phyloP scores from a whole-genome alignment of 2,797 vertebrate genomes.

The Falco peregrinus region DNA sequence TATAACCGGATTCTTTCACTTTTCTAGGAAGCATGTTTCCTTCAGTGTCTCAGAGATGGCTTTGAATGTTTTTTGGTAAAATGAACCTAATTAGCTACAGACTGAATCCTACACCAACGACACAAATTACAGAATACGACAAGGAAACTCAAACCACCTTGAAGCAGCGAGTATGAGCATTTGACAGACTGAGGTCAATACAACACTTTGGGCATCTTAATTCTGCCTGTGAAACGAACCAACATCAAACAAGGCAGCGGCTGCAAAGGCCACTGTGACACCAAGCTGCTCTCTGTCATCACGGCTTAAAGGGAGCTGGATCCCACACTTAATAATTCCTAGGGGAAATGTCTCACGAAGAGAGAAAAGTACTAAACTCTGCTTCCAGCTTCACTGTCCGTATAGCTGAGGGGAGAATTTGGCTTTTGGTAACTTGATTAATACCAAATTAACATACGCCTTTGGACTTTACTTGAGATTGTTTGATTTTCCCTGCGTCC shows the following conservation, averaged over 20 bases:
- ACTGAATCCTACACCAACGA: neutral
- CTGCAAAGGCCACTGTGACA: slow-evolving; percentile 11
- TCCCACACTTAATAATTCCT: neutral
- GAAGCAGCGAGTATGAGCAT: neutral
- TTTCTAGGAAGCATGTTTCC: neutral
- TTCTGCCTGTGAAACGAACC: neutral
- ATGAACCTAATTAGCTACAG: neutral
- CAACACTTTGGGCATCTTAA: neutral
- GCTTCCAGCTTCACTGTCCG: neutral
- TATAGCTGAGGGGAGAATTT: neutral
- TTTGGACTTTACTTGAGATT: neutral
- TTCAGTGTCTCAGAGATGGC: neutral
- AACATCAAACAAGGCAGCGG: neutral
- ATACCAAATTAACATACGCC: slow-evolving; percentile 20
- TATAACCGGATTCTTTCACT: neutral
- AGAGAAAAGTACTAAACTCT: neutral
- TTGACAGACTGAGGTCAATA: neutral
- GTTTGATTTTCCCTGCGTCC: neutral
- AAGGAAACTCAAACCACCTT: neutral
- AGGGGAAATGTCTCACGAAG: neutral
- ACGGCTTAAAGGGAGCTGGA: neutral
- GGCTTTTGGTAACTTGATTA: slow-evolving; percentile 42
- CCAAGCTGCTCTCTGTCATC: slow-evolving; percentile 3
- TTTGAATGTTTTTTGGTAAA: neutral
- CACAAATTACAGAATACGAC: neutral